Conservation (phyloP, 2,888 invertebrate species). For the Sialis fuliginosa region DNA sequence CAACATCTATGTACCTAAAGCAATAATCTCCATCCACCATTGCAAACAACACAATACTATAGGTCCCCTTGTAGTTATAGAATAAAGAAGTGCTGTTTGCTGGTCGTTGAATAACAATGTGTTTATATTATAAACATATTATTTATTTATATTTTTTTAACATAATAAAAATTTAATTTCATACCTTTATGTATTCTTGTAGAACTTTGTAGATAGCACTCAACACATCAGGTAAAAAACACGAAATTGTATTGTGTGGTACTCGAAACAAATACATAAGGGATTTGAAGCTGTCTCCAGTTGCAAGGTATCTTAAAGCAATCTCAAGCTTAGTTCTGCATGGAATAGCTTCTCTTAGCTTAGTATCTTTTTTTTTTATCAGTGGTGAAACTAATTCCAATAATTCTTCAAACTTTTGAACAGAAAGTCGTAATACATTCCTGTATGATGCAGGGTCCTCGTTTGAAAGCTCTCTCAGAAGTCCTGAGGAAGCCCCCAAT, state of each 20-base stretch:
- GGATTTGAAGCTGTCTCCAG: conserved; percentile 13
- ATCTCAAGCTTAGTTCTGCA: conserved; percentile 15
- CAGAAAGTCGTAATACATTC: too few relatives aligned
- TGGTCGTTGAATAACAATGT: conserved; percentile 13
- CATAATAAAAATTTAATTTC: not conserved
- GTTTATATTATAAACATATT: conserved; percentile 12
- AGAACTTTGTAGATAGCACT: conserved; percentile 11
- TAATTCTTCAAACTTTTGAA: too few relatives aligned
- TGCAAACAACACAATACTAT: conserved; percentile 14
- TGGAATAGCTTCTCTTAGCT: conserved; percentile 15
- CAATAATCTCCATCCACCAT: conserved; percentile 15
- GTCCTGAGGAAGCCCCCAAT: too few relatives aligned
- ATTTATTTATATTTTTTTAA: not conserved
- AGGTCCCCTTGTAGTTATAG: conserved; percentile 14
- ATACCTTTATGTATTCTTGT: not conserved
- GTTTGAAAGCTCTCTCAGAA: too few relatives aligned
- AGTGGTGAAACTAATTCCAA: conserved; percentile 11
- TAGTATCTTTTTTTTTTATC: conserved; percentile 13
- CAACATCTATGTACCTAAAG: conserved; percentile 14
- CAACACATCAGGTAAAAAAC: conserved; percentile 14
- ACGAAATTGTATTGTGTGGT: too few relatives aligned
- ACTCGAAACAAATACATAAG: too few relatives aligned
- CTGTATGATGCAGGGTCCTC: too few relatives aligned
- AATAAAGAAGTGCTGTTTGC: conserved; percentile 12
- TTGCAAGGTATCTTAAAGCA: conserved; percentile 15